Percentiles rank a stretch among this genome's conserved stretches.
Conservation (phyloP, 2,113 vertebrate genomes). For the Myiopsitta monachus region DNA sequence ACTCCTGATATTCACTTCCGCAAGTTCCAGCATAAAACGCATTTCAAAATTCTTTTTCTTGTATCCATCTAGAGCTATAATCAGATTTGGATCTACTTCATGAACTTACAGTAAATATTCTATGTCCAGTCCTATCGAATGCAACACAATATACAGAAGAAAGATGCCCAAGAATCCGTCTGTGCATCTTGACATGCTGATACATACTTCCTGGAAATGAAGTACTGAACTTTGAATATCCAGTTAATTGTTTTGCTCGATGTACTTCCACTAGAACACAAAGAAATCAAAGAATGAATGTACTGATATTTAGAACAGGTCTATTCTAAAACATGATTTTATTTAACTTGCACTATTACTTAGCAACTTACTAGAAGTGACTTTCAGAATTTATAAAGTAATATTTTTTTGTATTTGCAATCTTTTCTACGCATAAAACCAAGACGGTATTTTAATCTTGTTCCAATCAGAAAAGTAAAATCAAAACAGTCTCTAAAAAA, state of each 20-base stretch:
- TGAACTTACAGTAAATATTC: constrained; percentile 96
- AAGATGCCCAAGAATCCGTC: constrained; percentile 94
- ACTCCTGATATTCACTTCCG: background rate
- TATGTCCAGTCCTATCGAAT: constrained; percentile 94
- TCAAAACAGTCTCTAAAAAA: background rate
- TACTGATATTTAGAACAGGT: background rate
- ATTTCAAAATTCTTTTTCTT: background rate
- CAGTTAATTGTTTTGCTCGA: constrained; percentile 88
- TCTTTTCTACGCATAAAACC: background rate
- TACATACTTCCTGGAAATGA: constrained; percentile 91
- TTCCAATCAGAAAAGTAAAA: background rate
- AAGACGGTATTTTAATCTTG: background rate
- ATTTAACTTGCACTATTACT: background rate
- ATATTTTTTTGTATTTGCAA: background rate
- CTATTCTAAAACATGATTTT: background rate
- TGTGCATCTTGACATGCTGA: constrained; percentile 92
- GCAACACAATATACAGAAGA: constrained; percentile 99
- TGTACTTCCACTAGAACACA: constrained; percentile 86
- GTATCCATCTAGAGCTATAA: background rate
- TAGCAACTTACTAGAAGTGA: background rate
- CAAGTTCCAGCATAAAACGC: background rate
- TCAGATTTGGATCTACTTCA: background rate
- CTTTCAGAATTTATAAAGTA: background rate
- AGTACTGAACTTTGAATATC: constrained; percentile 84
- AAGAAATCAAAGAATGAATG: background rate